phyloP scores from a whole-genome alignment of 2,797 vertebrate species.

The Distichodus sexfasciatus region DNA sequence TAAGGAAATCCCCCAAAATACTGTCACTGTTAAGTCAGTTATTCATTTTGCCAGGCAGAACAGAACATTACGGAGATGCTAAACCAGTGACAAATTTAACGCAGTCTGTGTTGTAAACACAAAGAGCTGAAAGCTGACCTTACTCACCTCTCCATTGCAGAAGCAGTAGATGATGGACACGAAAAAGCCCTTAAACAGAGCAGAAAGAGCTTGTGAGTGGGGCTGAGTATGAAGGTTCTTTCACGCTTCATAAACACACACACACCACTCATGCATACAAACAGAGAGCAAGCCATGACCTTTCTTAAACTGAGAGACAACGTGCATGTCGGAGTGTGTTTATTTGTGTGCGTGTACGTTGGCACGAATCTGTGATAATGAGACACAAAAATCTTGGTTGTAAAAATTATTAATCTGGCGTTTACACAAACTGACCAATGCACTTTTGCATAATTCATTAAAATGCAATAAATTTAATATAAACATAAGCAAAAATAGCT shows the following conservation, averaged over 20 bases:
- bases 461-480: too few species aligned
- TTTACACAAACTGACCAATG: too few species aligned
- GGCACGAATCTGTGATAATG: background rate
- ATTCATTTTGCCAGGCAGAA: too few species aligned
- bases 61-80: background rate
- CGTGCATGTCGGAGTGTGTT: background rate
- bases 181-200: slow-evolving; percentile 82
- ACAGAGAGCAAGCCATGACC: background rate
- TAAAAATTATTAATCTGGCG: too few species aligned
- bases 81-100: background rate
- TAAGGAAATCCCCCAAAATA: too few species aligned
- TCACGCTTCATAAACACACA: background rate
- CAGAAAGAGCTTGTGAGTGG: slow-evolving; percentile 15
- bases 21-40: too few species aligned
- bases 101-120: background rate
- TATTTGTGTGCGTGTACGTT: too few species aligned
- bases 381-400: too few species aligned
- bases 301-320: background rate
- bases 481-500: too few species aligned
- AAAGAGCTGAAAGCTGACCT: background rate
- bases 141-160: slow-evolving; percentile 89
- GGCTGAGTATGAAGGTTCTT: background rate
- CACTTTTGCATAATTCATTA: too few species aligned
- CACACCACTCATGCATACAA: background rate
- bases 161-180: slow-evolving; percentile 91